Evolutionary conservation across 2,888 invertebrate genomes (phyloP).

Genomic region (Charanyca ferruginea): DNA sequence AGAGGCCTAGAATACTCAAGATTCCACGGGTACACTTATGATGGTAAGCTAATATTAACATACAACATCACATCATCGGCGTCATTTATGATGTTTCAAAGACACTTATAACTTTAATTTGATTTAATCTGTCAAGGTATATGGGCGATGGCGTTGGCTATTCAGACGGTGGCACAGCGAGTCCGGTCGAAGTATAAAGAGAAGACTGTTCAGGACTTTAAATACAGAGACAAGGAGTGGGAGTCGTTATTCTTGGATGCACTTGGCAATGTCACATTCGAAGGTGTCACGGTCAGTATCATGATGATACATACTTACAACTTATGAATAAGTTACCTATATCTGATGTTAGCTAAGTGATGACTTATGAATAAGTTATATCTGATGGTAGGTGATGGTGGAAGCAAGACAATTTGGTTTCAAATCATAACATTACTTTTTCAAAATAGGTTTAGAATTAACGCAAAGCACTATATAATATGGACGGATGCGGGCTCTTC

Average conservation of each 20-base stretch:
- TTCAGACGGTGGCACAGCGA: slow-evolving; percentile 96
- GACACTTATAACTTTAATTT: not conserved
- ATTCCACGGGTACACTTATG: slow-evolving; percentile 99
- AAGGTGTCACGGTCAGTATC: slow-evolving; percentile 95
- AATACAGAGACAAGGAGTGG: slow-evolving; percentile 96
- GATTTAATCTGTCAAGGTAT: slow-evolving; percentile 88
- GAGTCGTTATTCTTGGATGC: slow-evolving; percentile 96
- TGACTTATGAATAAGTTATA: not conserved
- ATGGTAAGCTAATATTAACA: slow-evolving; percentile 94
- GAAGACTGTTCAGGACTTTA: slow-evolving; percentile 95
- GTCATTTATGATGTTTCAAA: not conserved
- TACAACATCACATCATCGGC: too few relatives aligned
- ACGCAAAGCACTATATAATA: too few relatives aligned
- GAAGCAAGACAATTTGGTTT: too few relatives aligned
- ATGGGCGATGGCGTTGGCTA: slow-evolving; percentile 99
- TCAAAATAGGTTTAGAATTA: too few relatives aligned
- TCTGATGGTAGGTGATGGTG: not conserved
- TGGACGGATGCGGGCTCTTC: too few relatives aligned
- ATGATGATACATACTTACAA: too few relatives aligned
- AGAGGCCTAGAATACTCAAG: slow-evolving; percentile 96
- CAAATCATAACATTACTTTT: not conserved
- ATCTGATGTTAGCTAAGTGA: not conserved
- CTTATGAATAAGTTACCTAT: not conserved
- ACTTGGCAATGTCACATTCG: slow-evolving; percentile 97
- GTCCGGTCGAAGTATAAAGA: slow-evolving; percentile 93